A percentile compares a stretch with the other conserved stretches of the same genome.
These are phyloP conservation scores for Ephestia elutella DNA, from an alignment of 1,140 invertebrate species.

Conservation along the genomic window DNA sequence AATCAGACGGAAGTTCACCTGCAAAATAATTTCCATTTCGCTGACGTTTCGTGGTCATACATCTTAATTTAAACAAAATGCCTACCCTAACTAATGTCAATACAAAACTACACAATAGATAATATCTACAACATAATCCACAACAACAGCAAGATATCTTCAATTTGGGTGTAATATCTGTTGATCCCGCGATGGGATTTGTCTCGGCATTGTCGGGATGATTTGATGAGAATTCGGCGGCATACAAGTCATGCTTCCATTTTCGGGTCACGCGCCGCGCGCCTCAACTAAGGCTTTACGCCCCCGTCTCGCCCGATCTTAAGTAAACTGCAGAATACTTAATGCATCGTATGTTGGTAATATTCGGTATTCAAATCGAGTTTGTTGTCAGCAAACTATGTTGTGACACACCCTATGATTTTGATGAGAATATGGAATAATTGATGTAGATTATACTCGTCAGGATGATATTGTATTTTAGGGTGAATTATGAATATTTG, in stretches of 20 bases:
- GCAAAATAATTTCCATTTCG: too few species aligned
- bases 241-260: conserved; percentile 63
- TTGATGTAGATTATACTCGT: neutral
- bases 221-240: conserved; percentile 70
- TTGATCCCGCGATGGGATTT: conserved; percentile 68
- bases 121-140: neutral
- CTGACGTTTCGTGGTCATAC: too few species aligned
- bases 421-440: neutral
- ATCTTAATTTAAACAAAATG: too few species aligned
- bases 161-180: conserved; percentile 66
- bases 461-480: neutral
- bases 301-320: conserved; percentile 53
- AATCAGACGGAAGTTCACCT: too few species aligned
- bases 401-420: neutral
- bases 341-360: conserved; percentile 34
- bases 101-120: too few species aligned
- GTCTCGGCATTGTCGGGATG: conserved; percentile 64
- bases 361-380: conserved; percentile 18
- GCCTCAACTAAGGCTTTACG: conserved; percentile 69
- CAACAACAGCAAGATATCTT: conserved; percentile 27
- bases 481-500: neutral
- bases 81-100: too few species aligned
- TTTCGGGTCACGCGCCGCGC: conserved; percentile 66
- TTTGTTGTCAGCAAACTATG: conserved; percentile 6
- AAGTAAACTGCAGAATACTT: conserved; percentile 66